Percentiles rank a stretch among this genome's conserved stretches.
Conservation (phyloP, 1,140 invertebrate species). For the Charaxes varanes region DNA sequence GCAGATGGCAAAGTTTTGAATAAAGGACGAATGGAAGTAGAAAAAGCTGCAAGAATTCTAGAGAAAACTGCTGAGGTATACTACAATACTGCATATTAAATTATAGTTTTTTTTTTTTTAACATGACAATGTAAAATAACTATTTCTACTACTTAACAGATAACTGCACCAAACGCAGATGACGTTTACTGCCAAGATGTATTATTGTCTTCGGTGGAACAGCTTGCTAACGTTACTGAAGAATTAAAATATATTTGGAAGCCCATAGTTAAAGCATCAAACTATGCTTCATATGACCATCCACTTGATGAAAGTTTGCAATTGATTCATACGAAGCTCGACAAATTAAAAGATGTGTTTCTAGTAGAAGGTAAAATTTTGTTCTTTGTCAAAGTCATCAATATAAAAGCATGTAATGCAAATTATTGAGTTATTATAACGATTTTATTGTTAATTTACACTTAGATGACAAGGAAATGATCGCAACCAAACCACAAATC, state of each 20-base stretch:
- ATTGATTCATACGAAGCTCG: constrained; percentile 8
- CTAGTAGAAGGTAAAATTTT: constrained; percentile 11
- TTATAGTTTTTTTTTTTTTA: no score
- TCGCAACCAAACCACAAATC: background rate
- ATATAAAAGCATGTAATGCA: no score
- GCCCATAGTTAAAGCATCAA: constrained; percentile 10
- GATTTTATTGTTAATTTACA: background rate
- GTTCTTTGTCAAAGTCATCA: no score
- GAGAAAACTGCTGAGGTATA: constrained; percentile 20
- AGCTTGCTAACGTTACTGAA: constrained; percentile 8
- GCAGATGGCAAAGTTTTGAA: constrained; percentile 15
- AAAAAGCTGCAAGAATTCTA: constrained; percentile 22
- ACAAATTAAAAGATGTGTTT: constrained; percentile 9
- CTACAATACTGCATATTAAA: no score
- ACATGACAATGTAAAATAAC: background rate
- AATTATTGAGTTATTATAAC: background rate
- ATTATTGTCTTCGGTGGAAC: constrained; percentile 20
- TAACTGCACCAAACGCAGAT: constrained; percentile 23
- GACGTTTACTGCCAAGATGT: constrained; percentile 19
- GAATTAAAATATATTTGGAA: constrained; percentile 19
- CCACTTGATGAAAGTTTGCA: constrained; percentile 11
- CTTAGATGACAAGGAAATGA: background rate
- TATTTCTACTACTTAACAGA: constrained; percentile 10
- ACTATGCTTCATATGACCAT: constrained; percentile 8
- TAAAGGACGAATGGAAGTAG: constrained; percentile 11